Percentiles rank a stretch among this genome's conserved stretches.
Conservation (phyloP, 2,113 vertebrate species). For the Colinus virginianus region DNA sequence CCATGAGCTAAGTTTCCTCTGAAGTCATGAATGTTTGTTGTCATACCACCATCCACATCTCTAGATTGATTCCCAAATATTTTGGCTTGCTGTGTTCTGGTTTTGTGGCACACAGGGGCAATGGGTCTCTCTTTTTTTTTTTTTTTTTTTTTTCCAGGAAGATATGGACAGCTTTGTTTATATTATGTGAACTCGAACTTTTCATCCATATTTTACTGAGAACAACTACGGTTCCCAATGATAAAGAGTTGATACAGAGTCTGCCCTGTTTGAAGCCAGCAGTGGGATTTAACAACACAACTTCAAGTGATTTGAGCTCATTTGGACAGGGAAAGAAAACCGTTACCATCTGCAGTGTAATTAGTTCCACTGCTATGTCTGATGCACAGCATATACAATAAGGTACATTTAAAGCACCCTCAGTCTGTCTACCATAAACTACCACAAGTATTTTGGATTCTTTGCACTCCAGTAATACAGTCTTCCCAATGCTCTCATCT, state of each 20-base stretch:
- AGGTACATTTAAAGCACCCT: neutral
- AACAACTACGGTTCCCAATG: neutral
- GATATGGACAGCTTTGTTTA: neutral
- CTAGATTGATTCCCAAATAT: neutral
- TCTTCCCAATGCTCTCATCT: neutral
- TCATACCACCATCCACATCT: neutral
- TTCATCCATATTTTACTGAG: neutral
- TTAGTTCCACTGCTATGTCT: neutral
- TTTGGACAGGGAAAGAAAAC: neutral
- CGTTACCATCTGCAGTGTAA: neutral
- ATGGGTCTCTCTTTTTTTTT: too few species aligned
- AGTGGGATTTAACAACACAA: accelerated
- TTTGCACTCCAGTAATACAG: neutral
- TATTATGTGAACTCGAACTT: neutral
- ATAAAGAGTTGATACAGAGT: neutral
- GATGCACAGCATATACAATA: neutral
- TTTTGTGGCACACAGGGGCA: neutral
- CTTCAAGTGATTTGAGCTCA: neutral
- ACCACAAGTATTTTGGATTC: neutral
- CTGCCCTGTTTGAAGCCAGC: neutral
- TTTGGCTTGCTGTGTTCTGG: neutral
- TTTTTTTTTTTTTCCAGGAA: neutral
- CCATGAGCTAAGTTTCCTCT: neutral
- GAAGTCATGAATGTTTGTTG: neutral
- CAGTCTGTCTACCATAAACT: neutral